Base-by-base conservation (phyloP, 2,113 vertebrate genomes). In the Caranx melampygus region DNA sequence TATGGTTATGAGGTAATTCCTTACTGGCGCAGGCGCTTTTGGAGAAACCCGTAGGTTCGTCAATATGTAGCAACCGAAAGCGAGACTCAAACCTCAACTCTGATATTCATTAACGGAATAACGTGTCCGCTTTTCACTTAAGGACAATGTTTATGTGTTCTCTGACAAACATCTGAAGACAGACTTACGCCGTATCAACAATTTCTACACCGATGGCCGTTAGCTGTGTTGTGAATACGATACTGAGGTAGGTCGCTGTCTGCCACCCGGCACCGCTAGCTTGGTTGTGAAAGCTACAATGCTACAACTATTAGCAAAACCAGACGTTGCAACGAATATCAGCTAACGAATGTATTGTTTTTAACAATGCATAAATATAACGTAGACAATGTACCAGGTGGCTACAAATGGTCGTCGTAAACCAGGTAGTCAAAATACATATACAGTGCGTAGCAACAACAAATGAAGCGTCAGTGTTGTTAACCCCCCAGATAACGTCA, bases 11-110 rank as follows among this genome's bases (percentile, higher is more conserved):
- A 91, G 65, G 84, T 90, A 86, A 92, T 86, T 33, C 55, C 55
- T 70, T 14, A 13, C 3, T n/a, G 34, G 87, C 91, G 88, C 92
- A 93, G 72, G 92, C 91, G 92, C 92, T n/a, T 15, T 78, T 1
- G 34, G 45, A 64, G 75, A 77, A 73, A 64, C 21, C 65, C n/a
- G 76, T 89, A 86, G 86, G 75, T 89, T 85, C 57, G 59, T 90
- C 84, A 88, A 85, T 83, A 79, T 90, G 78, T 84, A 87, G 78
- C 64, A 83, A 88, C 80, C 83, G 69, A 67, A 40, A 74, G 31
- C 16, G 37, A 73, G 70, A 20, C 37, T 55, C 35, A 72, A 67
- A 72, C 49, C 31, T 52, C 33, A 75, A 35, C 64, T 54, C 47
- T 18, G 35, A 79, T 55, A 33, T 52, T 55, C 44, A 67, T 20